Conservation (phyloP, 2,888 invertebrate species). For the Kryphioiulus occultus region DNA sequence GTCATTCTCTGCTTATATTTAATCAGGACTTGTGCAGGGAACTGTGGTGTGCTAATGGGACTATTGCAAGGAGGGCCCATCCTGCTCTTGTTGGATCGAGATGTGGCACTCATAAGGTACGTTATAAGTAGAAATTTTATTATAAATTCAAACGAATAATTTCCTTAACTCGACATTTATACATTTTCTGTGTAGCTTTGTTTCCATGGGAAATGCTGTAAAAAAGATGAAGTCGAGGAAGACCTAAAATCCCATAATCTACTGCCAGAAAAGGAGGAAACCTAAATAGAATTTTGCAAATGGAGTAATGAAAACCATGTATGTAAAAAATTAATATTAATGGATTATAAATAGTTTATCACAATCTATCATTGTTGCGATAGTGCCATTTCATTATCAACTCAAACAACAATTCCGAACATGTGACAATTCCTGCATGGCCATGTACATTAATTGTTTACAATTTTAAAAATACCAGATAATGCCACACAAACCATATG, state of each 20-base stretch:
- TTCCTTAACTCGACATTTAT: neutral
- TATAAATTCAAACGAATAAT: neutral
- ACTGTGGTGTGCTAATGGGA: slow-evolving; percentile 61
- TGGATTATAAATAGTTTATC: too few relatives aligned
- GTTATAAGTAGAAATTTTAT: neutral
- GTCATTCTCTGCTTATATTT: neutral
- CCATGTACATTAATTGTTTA: too few relatives aligned
- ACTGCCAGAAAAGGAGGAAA: neutral
- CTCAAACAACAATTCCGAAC: too few relatives aligned
- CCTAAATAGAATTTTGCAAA: neutral
- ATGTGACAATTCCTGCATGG: too few relatives aligned
- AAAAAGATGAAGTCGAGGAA: slow-evolving; percentile 18
- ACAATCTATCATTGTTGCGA: too few relatives aligned
- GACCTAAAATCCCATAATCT: neutral
- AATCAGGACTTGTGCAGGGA: slow-evolving; percentile 61
- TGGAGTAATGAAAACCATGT: too few relatives aligned
- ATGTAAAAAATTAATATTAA: too few relatives aligned
- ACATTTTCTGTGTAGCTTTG: neutral
- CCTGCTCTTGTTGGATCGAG: slow-evolving; percentile 62
- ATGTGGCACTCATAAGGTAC: slow-evolving; percentile 56
- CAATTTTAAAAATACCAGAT: too few relatives aligned
- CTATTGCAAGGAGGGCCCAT: slow-evolving; percentile 61
- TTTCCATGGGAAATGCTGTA: slow-evolving; percentile 47
- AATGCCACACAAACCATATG: too few relatives aligned
- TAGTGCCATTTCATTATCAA: too few relatives aligned